These are phyloP conservation scores for Graptemys geographica DNA, from an alignment of 2,797 vertebrate genomes.

Conservation along the genomic window DNA sequence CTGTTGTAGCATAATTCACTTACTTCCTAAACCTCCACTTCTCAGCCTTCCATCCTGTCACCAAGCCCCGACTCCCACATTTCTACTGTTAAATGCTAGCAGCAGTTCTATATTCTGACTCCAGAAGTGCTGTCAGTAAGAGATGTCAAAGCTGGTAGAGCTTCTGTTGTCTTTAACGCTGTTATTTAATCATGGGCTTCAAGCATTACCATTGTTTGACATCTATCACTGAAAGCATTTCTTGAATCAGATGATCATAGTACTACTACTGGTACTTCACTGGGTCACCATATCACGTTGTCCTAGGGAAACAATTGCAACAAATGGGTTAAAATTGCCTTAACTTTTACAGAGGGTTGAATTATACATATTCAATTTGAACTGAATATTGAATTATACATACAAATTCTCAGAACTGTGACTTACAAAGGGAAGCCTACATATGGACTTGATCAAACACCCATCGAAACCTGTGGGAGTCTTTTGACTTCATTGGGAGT, in stretches of 20 bases:
- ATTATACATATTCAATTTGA: not conserved
- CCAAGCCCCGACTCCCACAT: not conserved
- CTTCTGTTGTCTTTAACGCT: not conserved
- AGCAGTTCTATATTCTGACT: not conserved
- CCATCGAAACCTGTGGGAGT: not conserved
- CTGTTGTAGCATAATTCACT: not conserved
- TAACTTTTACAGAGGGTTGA: not conserved
- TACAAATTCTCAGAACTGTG: not conserved
- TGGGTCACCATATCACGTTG: not conserved
- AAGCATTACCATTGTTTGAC: not conserved
- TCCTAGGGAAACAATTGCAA: not conserved
- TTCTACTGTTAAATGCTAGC: not conserved
- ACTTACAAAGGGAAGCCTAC: not conserved
- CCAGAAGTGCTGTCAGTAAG: not conserved
- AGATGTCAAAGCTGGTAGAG: not conserved
- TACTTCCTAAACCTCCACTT: not conserved
- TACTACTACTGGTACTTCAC: not conserved
- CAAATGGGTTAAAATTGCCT: not conserved
- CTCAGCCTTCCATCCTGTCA: not conserved
- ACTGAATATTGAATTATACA: no score
- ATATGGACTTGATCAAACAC: not conserved
- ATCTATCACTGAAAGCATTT: not conserved
- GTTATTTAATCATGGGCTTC: not conserved
- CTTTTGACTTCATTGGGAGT: not conserved
- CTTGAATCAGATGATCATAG: not conserved